phyloP scores from a whole-genome alignment of 2,888 invertebrate species.

The Cinara cedri region DNA sequence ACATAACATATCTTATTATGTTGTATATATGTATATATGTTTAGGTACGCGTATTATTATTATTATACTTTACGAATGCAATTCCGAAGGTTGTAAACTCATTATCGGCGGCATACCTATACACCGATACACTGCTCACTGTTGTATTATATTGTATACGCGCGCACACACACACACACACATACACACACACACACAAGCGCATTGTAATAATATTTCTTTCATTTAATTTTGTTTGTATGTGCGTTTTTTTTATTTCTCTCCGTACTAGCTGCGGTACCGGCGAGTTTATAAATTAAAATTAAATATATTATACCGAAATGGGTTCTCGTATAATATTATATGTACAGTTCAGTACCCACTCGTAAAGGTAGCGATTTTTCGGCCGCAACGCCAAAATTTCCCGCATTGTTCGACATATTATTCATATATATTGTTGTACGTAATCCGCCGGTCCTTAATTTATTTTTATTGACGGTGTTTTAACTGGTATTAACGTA shows the following conservation, averaged over 20 bases:
- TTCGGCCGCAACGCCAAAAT: no score
- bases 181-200: background rate
- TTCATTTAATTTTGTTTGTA: background rate
- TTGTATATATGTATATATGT: background rate
- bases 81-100: slow-evolving; percentile 36
- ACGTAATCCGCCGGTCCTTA: no score
- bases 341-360: no score
- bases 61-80: slow-evolving; percentile 21
- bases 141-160: background rate
- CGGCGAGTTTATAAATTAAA: background rate
- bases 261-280: background rate
- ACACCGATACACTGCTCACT: no score
- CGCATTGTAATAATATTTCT: background rate
- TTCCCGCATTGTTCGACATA: no score
- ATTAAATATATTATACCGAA: no score
- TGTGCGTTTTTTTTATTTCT: background rate
- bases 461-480: no score
- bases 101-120: background rate
- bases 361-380: no score
- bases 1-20: background rate
- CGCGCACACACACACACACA: background rate
- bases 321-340: no score
- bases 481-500: no score
- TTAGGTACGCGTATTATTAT: background rate
- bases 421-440: no score